phyloP scores from a whole-genome alignment of 2,888 invertebrate species.

The Itoplectis maculator region DNA sequence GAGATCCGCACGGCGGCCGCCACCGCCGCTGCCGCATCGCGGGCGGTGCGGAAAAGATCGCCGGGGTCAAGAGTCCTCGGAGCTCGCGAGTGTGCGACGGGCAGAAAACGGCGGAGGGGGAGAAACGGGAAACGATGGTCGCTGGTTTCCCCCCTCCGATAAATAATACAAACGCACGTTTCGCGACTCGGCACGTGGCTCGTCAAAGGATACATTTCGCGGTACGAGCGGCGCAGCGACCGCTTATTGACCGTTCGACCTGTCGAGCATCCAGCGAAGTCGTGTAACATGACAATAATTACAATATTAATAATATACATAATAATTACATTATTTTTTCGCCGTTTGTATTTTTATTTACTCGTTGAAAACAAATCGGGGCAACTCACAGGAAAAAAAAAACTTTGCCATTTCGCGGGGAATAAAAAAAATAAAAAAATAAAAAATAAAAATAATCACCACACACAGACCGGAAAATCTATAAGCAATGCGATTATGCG shows the following conservation, averaged over 20 bases:
- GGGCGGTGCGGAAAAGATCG: conserved; percentile 76
- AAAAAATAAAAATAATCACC: too few species aligned
- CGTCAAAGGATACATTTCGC: not conserved
- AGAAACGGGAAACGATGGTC: conserved; percentile 4
- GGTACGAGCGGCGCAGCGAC: not conserved
- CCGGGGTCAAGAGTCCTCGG: conserved; percentile 57
- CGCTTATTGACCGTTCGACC: too few species aligned
- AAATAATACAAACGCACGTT: not conserved
- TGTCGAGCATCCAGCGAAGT: too few species aligned
- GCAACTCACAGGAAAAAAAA: too few species aligned
- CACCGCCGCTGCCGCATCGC: too few species aligned
- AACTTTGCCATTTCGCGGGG: too few species aligned
- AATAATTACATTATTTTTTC: too few species aligned
- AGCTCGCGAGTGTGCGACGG: conserved; percentile 17
- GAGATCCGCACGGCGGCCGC: conserved; percentile 79
- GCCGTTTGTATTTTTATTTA: too few species aligned
- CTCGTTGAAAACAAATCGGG: too few species aligned
- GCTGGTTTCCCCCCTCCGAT: not conserved
- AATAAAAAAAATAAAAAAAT: too few species aligned
- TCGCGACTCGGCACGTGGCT: not conserved
- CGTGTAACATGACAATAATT: too few species aligned
- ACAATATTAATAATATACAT: too few species aligned
- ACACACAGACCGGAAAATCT: not conserved
- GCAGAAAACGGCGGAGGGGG: conserved; percentile 26
- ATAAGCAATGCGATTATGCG: conserved; percentile 3